Percentiles rank a stretch among this genome's conserved stretches.
Evolutionary conservation across 2,113 vertebrate species (phyloP).

Genomic region (Cranoglanis bouderius): DNA sequence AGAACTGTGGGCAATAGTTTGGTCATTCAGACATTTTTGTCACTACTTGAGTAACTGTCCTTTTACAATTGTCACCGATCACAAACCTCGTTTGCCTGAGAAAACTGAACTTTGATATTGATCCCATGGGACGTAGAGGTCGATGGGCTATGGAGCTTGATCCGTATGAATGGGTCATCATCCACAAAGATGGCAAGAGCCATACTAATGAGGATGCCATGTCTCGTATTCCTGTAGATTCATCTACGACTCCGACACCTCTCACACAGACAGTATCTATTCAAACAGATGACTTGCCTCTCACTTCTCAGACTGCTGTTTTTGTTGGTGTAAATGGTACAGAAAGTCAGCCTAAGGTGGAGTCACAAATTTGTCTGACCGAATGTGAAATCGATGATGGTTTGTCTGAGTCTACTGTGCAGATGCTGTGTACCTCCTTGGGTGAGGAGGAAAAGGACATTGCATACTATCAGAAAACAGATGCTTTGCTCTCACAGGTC

Average conservation of each 20-base stretch:
- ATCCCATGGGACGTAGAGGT: background rate
- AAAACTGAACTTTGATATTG: too few relatives aligned
- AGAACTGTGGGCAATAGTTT: too few relatives aligned
- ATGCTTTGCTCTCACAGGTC: background rate
- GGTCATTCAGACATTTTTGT: background rate
- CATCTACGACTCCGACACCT: background rate
- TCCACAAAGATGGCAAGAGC: background rate
- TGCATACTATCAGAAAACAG: background rate
- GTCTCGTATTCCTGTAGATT: background rate
- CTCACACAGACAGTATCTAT: background rate
- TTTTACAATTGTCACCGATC: too few relatives aligned
- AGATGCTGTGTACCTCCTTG: background rate
- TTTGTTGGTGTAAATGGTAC: background rate
- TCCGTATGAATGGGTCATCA: background rate
- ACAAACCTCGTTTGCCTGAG: too few relatives aligned
- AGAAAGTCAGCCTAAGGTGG: background rate
- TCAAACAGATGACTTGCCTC: background rate
- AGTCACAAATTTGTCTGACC: too few relatives aligned
- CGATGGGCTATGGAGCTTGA: background rate
- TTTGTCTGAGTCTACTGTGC: too few relatives aligned
- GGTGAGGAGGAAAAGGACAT: background rate
- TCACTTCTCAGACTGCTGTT: too few relatives aligned
- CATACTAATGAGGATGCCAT: background rate
- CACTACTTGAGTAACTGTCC: background rate
- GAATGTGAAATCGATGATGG: too few relatives aligned